Evolutionary conservation across 2,113 vertebrate species (phyloP), one percentile per base, ranked within the genome.

Genomic region (Rhizomys pruinosus): DNA sequence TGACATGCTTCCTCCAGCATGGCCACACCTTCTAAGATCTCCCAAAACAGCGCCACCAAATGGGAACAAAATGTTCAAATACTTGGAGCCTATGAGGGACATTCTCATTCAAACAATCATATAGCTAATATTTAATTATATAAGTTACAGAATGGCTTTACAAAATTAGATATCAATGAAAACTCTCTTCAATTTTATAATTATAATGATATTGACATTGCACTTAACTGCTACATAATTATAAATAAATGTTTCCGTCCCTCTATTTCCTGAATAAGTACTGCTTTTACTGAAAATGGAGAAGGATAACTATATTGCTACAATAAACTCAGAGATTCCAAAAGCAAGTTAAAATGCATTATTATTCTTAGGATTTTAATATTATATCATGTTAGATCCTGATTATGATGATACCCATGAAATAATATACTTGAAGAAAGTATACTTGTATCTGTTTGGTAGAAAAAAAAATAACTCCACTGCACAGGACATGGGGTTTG

Each of bases 341-440:
- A 76, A 84, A 90, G 20, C 7, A 78, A 92, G 7, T 91, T 80
- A 63, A 80, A 93, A 63, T 63, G 55, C 16, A 79, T 22, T 29
- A 22, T 39, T 69, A 95, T 72, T 88, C 22, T 84, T 32, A 79
- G 87, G 7, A 84, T 84, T 37, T 72, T 85, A 88, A 34, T 76
- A 84, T 47, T 13, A 25, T 39, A 68, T 79, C 74, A 88, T 86
- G 42, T 78, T 52, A 69, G 66, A n/a, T 72, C 42, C 76, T 84
- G 52, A 59, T 86, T 64, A 85, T 66, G 32, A 93, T 93, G 68
- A 76, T 88, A 77, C n/a, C 27, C 59, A 34, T 68, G 86, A 95
- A 66, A 4, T 42, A 88, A 78, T 23, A 78, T 23, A 63, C 11
- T 2, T 74, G 79, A 66, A 96, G 55, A 80, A 92, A 69, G 7